A percentile compares a stretch with the other conserved stretches of the same genome.
Conservation (phyloP, 2,888 invertebrate genomes). For the Oligia strigilis region DNA sequence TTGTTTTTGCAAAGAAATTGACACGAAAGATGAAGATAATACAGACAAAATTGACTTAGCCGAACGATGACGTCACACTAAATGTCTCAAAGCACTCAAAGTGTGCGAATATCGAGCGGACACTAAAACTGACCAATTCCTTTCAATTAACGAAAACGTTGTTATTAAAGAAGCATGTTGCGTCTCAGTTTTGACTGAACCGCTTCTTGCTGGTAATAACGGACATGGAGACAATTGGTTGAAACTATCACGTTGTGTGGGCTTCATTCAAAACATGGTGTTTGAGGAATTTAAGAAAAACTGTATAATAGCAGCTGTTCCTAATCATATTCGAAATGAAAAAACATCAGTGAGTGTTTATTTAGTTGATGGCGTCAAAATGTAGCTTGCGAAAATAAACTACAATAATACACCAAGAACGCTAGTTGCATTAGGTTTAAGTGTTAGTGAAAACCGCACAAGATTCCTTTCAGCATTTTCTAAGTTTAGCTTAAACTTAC, state of each 20-base stretch:
- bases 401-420: not conserved
- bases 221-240: slow-evolving; percentile 36
- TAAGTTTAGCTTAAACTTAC: slow-evolving; percentile 23
- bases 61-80: not conserved
- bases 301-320: not conserved
- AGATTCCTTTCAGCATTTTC: slow-evolving; percentile 11
- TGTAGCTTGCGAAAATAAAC: not conserved
- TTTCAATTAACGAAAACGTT: slow-evolving; percentile 48
- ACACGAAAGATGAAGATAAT: not conserved
- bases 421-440: not conserved
- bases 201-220: slow-evolving; percentile 35
- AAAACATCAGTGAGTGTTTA: not conserved
- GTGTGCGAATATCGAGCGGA: slow-evolving; percentile 43
- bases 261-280: slow-evolving; percentile 12
- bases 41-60: not conserved
- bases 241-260: slow-evolving; percentile 15
- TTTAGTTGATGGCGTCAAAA: not conserved
- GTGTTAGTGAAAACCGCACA: not conserved
- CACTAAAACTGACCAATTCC: slow-evolving; percentile 49
- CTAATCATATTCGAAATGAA: not conserved
- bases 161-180: slow-evolving; percentile 30
- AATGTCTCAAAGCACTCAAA: slow-evolving; percentile 18
- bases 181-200: slow-evolving; percentile 22
- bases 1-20: not conserved
- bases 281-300: not conserved